Evolutionary conservation across 2,113 vertebrate species (phyloP), one percentile per base, ranked within the genome.

Genomic region (Polypterus senegalus): DNA sequence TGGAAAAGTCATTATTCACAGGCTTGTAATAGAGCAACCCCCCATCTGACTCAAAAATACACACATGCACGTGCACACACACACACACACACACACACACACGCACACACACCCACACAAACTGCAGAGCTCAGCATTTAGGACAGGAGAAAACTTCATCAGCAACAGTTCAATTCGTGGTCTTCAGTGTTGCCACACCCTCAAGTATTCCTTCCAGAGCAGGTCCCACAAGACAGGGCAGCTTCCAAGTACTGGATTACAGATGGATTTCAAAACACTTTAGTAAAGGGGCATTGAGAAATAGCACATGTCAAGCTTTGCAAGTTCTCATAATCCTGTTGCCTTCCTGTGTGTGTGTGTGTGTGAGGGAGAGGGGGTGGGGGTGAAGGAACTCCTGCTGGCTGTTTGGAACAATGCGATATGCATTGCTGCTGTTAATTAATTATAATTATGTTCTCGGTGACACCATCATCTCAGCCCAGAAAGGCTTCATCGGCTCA

Each of bases 191-290:
- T 46, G 11, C 44, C 46, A 58, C 9, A 5, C 4, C 8, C 62
- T 9, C 47, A 47, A 45, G 0, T 1, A 1, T 1, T 49, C 57
- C 61, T 64, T 11, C 51, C 56, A 60, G 45, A 58, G 3, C 4
- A 57, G 59, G 6, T 54, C 45, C 46, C 47, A 46, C 56, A 54
- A 49, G 49, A 45, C 51, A 1, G 57, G 56, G 6, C 9, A 7
- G 43, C 27, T 5, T 58, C 56, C 43, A n/a, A 45, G 56, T 27
- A 44, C 11, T 3, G 56, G 5, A 6, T 10, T 3, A 27, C 54
- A 10, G 54, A 3, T 27, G 43, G 27, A 58, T 58, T 58, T 58
- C 56, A 58, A 58, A 58, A 58, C 56, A 45, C 56, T 58, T 8
- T 45, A 6, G n/a, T 4, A 7, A n/a, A 44, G 27, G 49, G 49